Evolutionary conservation across 2,888 invertebrate genomes (phyloP).

Genomic region (Nomada fucata): DNA sequence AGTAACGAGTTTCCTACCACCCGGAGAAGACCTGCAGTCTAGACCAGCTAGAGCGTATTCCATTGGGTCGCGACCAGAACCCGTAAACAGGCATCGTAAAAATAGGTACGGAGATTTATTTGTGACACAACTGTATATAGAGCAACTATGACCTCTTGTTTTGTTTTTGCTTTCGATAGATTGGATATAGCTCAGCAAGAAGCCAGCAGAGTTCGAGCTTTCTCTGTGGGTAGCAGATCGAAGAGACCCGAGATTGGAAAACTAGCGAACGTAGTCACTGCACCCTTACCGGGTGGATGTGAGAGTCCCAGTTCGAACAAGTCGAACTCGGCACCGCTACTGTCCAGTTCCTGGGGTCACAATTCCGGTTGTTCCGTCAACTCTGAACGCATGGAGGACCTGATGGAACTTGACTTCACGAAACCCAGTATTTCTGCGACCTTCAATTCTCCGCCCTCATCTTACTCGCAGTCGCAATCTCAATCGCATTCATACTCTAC

Average conservation of each 20-base stretch:
- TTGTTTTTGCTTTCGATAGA: slow-evolving; percentile 65
- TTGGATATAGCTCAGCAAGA: slow-evolving; percentile 83
- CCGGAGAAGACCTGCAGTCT: slow-evolving; percentile 87
- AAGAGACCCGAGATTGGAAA: slow-evolving; percentile 84
- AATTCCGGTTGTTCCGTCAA: slow-evolving; percentile 85
- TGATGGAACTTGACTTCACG: slow-evolving; percentile 93
- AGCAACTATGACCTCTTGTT: not conserved
- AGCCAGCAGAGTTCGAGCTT: slow-evolving; percentile 88
- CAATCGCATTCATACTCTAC: slow-evolving; percentile 81
- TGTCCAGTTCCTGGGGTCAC: slow-evolving; percentile 85
- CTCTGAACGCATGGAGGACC: slow-evolving; percentile 89
- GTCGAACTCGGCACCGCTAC: slow-evolving; percentile 89
- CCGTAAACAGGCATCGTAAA: slow-evolving; percentile 85
- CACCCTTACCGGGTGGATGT: slow-evolving; percentile 76
- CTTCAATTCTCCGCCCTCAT: slow-evolving; percentile 77
- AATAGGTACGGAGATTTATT: slow-evolving; percentile 77
- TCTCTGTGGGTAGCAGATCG: slow-evolving; percentile 90
- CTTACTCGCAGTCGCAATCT: slow-evolving; percentile 78
- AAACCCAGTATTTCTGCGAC: slow-evolving; percentile 80
- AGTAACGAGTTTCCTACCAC: slow-evolving; percentile 90
- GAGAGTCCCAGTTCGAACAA: slow-evolving; percentile 84
- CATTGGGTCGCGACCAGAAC: slow-evolving; percentile 92
- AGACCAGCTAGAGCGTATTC: slow-evolving; percentile 93
- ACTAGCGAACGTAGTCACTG: slow-evolving; percentile 76
- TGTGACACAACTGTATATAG: not conserved